These are phyloP conservation scores for Creontiades dilutus DNA, from an alignment of 2,888 invertebrate genomes.

Conservation along the genomic window DNA sequence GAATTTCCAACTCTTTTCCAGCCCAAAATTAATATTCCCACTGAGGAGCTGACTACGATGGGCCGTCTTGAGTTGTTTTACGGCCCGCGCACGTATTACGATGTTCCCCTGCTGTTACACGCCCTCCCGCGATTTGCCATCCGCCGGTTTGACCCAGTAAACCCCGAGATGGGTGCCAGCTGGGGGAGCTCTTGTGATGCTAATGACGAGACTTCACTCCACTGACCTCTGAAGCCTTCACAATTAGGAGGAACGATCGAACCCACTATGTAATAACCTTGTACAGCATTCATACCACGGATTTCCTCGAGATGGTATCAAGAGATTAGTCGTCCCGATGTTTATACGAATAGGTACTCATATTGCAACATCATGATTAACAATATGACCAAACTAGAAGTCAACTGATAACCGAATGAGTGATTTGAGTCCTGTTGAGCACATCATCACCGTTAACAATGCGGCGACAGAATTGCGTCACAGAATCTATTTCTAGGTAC, in stretches of 20 bases:
- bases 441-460: too few relatives aligned
- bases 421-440: too few relatives aligned
- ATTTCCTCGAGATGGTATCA: background rate
- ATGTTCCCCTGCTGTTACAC: background rate
- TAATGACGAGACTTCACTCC: background rate
- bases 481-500: too few relatives aligned
- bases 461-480: too few relatives aligned
- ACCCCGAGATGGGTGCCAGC: conserved; percentile 23
- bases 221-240: background rate
- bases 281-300: background rate
- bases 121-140: background rate
- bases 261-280: background rate
- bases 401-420: too few relatives aligned
- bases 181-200: background rate
- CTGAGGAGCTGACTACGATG: background rate
- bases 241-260: background rate
- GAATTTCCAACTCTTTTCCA: background rate
- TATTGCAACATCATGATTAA: too few relatives aligned
- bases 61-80: conserved; percentile 10
- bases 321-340: background rate
- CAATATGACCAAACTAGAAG: too few relatives aligned
- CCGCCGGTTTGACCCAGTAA: conserved; percentile 4
- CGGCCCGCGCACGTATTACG: conserved; percentile 5
- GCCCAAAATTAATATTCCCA: background rate
- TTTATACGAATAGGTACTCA: too few relatives aligned